Evolutionary conservation across 1,140 invertebrate genomes (phyloP).

Genomic region (Drosophila lacertosa): DNA sequence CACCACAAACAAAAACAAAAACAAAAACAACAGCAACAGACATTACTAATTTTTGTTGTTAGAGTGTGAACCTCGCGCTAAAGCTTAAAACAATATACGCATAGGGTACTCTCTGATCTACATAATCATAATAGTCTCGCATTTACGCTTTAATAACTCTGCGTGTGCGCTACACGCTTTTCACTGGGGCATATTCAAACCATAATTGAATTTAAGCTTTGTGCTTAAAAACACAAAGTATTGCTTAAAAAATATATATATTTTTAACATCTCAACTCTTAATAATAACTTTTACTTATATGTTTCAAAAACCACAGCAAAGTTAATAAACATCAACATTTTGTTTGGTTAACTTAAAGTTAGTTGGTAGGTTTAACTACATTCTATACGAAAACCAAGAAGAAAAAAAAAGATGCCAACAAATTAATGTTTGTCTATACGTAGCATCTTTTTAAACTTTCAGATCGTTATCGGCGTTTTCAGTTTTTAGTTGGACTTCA

Average conservation of each 20-base stretch:
- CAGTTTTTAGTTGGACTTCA: neutral
- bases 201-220: no score
- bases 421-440: neutral
- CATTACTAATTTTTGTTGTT: conserved; percentile 68
- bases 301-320: no score
- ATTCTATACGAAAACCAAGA: no score
- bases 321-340: no score
- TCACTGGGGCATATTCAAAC: conserved; percentile 19
- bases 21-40: conserved; percentile 40
- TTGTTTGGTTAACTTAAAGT: no score
- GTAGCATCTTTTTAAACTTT: neutral
- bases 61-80: conserved; percentile 68
- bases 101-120: conserved; percentile 25
- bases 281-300: no score
- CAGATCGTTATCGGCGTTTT: neutral
- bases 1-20: conserved; percentile 37
- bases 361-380: no score
- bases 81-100: conserved; percentile 67
- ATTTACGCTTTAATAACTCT: conserved; percentile 77
- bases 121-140: conserved; percentile 62
- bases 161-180: conserved; percentile 35
- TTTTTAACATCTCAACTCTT: no score
- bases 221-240: neutral
- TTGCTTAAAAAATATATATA: neutral
- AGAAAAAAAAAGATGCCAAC: neutral